Percentiles rank a stretch among this genome's conserved stretches.
Evolutionary conservation across 1,140 invertebrate genomes (phyloP).

Genomic region (Achatina immaculata): DNA sequence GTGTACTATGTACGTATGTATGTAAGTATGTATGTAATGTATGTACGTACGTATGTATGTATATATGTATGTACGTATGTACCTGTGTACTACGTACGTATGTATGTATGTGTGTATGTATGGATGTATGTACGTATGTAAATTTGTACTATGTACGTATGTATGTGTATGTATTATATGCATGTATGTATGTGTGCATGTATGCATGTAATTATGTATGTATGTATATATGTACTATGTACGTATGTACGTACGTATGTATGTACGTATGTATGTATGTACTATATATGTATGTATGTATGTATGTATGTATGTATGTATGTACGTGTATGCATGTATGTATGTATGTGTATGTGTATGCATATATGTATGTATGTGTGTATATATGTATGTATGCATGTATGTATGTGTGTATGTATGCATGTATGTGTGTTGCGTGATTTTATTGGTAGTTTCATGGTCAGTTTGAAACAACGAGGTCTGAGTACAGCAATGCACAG

Average conservation of each 20-base stretch:
- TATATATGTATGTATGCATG: constrained; percentile 1
- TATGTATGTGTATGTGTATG: constrained; percentile 23
- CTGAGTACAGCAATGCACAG: no score
- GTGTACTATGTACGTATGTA: constrained; percentile 20
- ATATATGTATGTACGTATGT: constrained; percentile 3
- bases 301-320: constrained; percentile 17
- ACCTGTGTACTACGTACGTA: no score
- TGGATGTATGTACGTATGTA: no score
- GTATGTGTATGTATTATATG: no score
- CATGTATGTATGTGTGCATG: constrained; percentile 13
- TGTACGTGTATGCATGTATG: constrained; percentile 23
- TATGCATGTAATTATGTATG: neutral
- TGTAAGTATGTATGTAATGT: neutral
- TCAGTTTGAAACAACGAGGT: no score
- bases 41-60: constrained; percentile 11
- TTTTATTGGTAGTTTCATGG: no score
- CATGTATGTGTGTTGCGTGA: constrained; percentile 6
- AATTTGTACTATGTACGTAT: neutral
- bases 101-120: no score
- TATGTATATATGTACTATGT: no score
- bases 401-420: constrained; percentile 14
- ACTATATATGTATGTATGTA: neutral
- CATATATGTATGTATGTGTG: constrained; percentile 13
- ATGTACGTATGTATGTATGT: constrained; percentile 5
- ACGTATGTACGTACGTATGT: neutral